Base-by-base conservation (phyloP, 2,888 invertebrate species). In the Toxonevra muliebris region DNA sequence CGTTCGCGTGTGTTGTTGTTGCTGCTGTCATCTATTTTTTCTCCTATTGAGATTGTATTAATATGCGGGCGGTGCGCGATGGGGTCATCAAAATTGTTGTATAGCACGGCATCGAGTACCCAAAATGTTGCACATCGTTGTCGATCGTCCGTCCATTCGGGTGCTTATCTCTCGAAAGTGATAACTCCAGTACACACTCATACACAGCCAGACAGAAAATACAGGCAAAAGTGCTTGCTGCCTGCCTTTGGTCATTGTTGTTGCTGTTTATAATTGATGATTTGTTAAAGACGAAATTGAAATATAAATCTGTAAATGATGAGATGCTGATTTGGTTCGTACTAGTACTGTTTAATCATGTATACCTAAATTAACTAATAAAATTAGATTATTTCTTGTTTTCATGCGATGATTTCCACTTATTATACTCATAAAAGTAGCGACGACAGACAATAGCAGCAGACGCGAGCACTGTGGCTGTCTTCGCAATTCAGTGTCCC, bases 361-460 rank as follows among this genome's bases (percentile, higher is more conserved):
- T 15, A 59, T 43, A 54, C 20, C n/a, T 15, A 63, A 65, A 59
- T 53, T 52, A 62, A 59, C 62, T 58, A 50, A 57, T n/a, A 57
- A 53, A 67, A 67, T 58, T 58, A 58, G 67, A 67, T 67, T 62
- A 62, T 67, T 62, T 67, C 58, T 62, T 54, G 12, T 65, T 43
- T 62, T 57, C 57, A 43, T 63, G 43, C 45, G 63, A 48, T 45
- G 30, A 30, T 30, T 30, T 30, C 30, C 30, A 30, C 30, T 30
- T 30, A 30, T 30, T 4, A 30, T n/a, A n/a, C n/a, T n/a, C n/a
- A n/a, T 30, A 30, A 30, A 30, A 30, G 7, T 7, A 30, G 7
- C 30, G 30, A 4, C 30, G 30, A 30, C 30, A 30, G 30, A 30
- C 30, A 30, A 30, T 7, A 30, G 30, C 30, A 30, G 30, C 30